phyloP scores from a whole-genome alignment of 2,113 vertebrate species.

The Gymnocephalus cernua region DNA sequence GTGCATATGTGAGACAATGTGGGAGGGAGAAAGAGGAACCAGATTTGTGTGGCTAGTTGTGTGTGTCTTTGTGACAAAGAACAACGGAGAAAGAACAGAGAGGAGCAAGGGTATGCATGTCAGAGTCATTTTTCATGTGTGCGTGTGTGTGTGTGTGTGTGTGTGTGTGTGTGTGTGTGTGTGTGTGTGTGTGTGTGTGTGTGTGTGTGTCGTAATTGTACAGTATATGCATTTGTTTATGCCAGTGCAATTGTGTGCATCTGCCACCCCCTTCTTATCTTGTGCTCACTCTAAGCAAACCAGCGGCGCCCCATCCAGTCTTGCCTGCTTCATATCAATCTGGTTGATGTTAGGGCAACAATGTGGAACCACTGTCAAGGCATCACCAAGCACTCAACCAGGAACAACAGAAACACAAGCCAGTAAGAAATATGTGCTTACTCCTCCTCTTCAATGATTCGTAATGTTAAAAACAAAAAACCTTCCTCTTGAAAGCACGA shows the following conservation, averaged over 20 bases:
- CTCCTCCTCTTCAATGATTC: conserved; percentile 26
- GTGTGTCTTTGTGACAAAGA: conserved; percentile 38
- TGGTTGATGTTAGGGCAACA: conserved; percentile 58
- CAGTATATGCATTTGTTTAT: conserved; percentile 34
- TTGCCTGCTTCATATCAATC: conserved; percentile 57
- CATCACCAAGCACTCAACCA: conserved; percentile 42
- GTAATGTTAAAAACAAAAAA: conserved; percentile 18
- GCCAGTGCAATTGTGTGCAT: conserved; percentile 41
- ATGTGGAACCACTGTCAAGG: conserved; percentile 60
- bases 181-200: background rate
- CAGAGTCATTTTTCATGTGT: conserved; percentile 35
- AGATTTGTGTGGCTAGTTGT: conserved; percentile 27
- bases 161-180: background rate
- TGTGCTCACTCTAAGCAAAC: conserved; percentile 52
- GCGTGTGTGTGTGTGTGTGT: background rate
- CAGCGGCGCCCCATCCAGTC: conserved; percentile 31
- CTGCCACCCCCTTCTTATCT: conserved; percentile 56
- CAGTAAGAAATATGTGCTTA: conserved; percentile 35
- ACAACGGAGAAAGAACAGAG: conserved; percentile 14
- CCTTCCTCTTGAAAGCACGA: conserved; percentile 16
- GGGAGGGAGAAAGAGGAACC: conserved; percentile 12
- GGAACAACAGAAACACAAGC: conserved; percentile 38
- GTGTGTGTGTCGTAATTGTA: no score
- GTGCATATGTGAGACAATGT: background rate
- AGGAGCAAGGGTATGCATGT: conserved; percentile 25